Conservation (phyloP, 2,113 vertebrate genomes). For the Vimba vimba region DNA sequence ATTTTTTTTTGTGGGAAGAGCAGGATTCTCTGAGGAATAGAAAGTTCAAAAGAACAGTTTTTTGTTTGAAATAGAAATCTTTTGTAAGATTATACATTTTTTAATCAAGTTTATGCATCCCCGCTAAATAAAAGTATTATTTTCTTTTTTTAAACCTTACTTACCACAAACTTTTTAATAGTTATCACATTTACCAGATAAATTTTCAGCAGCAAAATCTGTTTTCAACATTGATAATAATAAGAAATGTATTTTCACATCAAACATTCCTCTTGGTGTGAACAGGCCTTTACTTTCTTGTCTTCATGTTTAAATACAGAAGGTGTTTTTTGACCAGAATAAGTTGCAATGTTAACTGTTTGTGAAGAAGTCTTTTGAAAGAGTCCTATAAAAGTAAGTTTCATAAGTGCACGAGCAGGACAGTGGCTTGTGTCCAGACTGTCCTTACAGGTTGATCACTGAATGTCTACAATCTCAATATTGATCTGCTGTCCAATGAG, state of each 20-base stretch:
- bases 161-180: too few relatives aligned
- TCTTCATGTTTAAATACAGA: not conserved
- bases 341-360: not conserved
- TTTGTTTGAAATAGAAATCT: too few relatives aligned
- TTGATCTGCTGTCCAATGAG: conserved; percentile 49
- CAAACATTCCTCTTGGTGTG: not conserved
- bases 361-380: not conserved
- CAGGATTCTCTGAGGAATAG: too few relatives aligned
- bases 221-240: too few relatives aligned
- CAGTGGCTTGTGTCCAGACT: conserved; percentile 49
- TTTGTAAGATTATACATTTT: too few relatives aligned
- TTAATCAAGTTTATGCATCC: too few relatives aligned
- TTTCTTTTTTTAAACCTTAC: too few relatives aligned
- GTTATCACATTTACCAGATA: too few relatives aligned
- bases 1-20: too few relatives aligned
- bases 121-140: too few relatives aligned
- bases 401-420: conserved; percentile 39
- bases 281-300: not conserved
- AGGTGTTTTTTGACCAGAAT: not conserved
- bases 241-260: not conserved
- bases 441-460: conserved; percentile 40
- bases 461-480: conserved; percentile 49
- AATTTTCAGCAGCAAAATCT: too few relatives aligned
- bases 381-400: conserved; percentile 38
- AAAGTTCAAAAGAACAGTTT: too few relatives aligned